Evolutionary conservation across 2,888 invertebrate species (phyloP), one percentile per base, ranked within the genome.

Genomic region (Parthenolecanium corni): DNA sequence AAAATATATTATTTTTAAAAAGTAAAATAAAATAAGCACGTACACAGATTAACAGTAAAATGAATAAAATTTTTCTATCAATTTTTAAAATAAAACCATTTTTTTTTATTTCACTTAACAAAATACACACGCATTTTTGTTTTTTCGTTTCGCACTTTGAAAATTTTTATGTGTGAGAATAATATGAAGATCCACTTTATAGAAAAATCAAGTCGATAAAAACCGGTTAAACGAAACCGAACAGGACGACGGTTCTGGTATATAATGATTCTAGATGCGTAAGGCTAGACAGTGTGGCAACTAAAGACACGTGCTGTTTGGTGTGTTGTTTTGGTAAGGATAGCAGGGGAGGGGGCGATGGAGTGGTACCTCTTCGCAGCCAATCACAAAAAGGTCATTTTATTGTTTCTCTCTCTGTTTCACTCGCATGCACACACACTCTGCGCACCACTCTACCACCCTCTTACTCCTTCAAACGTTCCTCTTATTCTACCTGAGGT

Each of bases 151-250:
- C 4, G 31, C 31, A 31, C 31, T 31, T 31, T 9, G 31, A 31
- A 31, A 31, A 31, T 9, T 31, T 31, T 31, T 6, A 31, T 31
- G 31, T n/a, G n/a, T 31, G 31, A 31, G 9, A 31, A 31, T 31
- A 31, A 31, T 31, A 31, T 31, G 31, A 6, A 31, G 4, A 31
- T 31, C 5, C 31, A 20, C 47, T 40, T 54, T 38, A n/a, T 23
- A 54, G 42, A 38, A 57, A 56, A 57, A 31, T 57, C 57, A 57
- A 57, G 46, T 57, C 9, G 18, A 57, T 44, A 57, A 16, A 61
- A 61, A 61, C 61, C 61, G 61, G 61, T 61, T 61, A 36, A 51
- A 49, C 61, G 61, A 61, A 61, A 49, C 61, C 61, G 61, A 61
- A 61, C 51, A 61, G 61, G 49, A 61, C 61, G 61, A 61, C 61